Conservation (phyloP, 2,113 vertebrate genomes). For the Cheilinus undulatus region DNA sequence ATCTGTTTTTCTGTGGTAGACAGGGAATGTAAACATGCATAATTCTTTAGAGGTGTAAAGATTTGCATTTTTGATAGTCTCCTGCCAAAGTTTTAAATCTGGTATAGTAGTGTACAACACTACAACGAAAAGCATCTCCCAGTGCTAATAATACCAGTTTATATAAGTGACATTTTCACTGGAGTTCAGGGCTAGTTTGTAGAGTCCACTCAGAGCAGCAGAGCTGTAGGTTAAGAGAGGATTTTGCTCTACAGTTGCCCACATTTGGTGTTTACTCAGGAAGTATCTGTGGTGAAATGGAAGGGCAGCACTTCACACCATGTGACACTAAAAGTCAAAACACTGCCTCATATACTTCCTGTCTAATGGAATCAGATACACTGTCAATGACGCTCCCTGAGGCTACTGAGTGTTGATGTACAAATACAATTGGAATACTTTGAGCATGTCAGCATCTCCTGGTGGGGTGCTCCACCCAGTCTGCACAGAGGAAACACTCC, state of each 20-base stretch:
- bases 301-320: neutral
- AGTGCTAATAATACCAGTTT: neutral
- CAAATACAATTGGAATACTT: conserved; percentile 29
- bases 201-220: neutral
- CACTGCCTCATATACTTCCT: neutral
- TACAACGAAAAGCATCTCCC: neutral
- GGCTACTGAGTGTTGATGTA: conserved; percentile 13
- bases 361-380: neutral
- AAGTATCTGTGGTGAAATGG: neutral
- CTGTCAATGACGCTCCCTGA: neutral
- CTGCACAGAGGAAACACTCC: conserved; percentile 14
- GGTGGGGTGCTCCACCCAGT: conserved; percentile 12
- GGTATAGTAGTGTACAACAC: too few species aligned
- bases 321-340: neutral
- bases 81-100: too few species aligned
- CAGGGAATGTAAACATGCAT: too few species aligned
- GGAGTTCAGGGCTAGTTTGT: neutral
- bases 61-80: too few species aligned
- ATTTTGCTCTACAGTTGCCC: neutral
- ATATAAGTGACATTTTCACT: too few species aligned
- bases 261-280: conserved; percentile 4
- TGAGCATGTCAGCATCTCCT: conserved; percentile 25
- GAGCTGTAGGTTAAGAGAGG: neutral
- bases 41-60: too few species aligned
- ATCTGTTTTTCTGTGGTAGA: too few species aligned